Base-by-base conservation (phyloP, 92 coral and sea anemone genomes). In the Zoanthus sociatus region DNA sequence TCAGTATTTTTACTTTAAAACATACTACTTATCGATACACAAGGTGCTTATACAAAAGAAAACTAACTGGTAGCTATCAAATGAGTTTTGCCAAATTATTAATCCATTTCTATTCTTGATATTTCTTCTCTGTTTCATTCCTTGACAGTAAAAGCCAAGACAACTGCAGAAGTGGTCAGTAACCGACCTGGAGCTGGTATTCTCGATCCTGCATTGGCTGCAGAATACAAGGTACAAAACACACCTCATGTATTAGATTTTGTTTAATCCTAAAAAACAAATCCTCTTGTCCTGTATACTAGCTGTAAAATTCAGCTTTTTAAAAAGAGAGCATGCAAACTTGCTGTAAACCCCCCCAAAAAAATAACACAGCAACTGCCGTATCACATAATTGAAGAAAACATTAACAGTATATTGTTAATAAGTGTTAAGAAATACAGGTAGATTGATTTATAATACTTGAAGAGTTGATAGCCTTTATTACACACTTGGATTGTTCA, bases 131-230 rank as follows among this genome's bases (percentile, higher is more conserved):
- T 63, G 12, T 50, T 13, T 63, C 69, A 69, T 44, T 33, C 15
- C 74, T 30, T 69, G 74, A 55, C 58, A 78, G 71, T 78, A 58
- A 55, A 58, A n/a, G 83, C 83, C 33, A 78, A 78, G 71, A 78
- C 71, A 78, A 21, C 83, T 30, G 71, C 70, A 78, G 83, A 78
- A 53, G 46, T 78, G 21, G 7, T 78, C 12, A 60, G 44, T 16
- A 26, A 42, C 48, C 68, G 71, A 63, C 83, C 83, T 30, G 45
- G 69, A 58, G 47, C 69, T 56, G 83, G 83, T 13, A 42, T 78
- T 26, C 51, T 78, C 13, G 83, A 55, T n/a, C 47, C 83, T 21
- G 46, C 13, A 55, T 26, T 78, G 50, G 83, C 83, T 54, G 83
- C 42, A 26, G 47, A 78, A 60, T 78, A 9, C 42, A 78, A 78